Evolutionary conservation across 2,113 vertebrate genomes (phyloP), one percentile per base, ranked within the genome.

Genomic region (Cottus gobio): DNA sequence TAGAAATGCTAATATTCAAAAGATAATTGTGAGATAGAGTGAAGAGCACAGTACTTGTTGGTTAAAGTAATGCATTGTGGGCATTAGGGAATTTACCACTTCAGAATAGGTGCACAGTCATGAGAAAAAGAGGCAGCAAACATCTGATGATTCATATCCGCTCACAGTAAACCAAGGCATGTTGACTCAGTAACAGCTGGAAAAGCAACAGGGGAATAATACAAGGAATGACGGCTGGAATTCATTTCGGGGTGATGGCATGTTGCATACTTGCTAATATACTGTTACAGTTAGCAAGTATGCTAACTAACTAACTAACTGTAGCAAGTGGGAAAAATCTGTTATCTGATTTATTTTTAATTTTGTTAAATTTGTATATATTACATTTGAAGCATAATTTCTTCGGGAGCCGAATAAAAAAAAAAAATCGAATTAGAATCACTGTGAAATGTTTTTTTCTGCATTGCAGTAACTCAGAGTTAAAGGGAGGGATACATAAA

Each of bases 81-180:
- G 31, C 70, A 80, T 67, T 58, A 66, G 61, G 28, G 60, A 46
- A 58, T 44, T n/a, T n/a, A n/a, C 24, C 18, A 18, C 70, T 80
- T 37, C 4, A 37, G 7, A 46, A 6, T 46, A 13, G 50, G 22
- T 8, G 39, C n/a, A 20, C 7, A 16, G 34, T 31, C 26, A 24
- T 54, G 48, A 54, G 7, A 10, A 37, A 69, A 37, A 31, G 22
- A 6, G 46, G 34, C 20, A n/a, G 26, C 10, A 30, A 37, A n/a
- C 12, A 37, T 28, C 42, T 22, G 18, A 20, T 24, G 36, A 15
- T 46, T 48, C 11, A 48, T 22, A 20, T 5, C 26, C 3, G 10
- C 7, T 10, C 12, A 12, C 16, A 20, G 42, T 10, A 20, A 67
- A 18, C 42, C 44, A 30, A 30, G 1, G 20, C 42, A 20, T 24